Base-by-base conservation (phyloP, 2,888 invertebrate genomes). In the Apomyelois bistriatella region DNA sequence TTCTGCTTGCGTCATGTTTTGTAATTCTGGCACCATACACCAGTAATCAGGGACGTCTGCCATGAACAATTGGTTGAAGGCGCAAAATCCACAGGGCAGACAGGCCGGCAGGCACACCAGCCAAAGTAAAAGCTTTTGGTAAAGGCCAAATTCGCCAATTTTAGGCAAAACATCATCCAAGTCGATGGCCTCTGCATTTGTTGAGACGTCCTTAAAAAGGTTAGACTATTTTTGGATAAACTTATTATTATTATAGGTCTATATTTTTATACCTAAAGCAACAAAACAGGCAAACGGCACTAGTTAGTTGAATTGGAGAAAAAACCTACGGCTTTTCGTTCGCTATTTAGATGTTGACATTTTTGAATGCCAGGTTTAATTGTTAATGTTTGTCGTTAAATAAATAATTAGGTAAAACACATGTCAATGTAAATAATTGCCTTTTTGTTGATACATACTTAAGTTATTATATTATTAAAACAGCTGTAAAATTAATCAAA, bases 21-120 rank as follows among this genome's bases (percentile, higher is more conserved):
- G 76, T 54, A 97, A 82, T 61, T 94, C 93, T 0, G 95, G 95
- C 17, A 96, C 92, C 57, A 82, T 90, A 74, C 97, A 98, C 96
- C 97, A 97, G 84, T 97, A 95, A 41, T 94, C 93, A 0, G 97
- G 97, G 35, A 94, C 93, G 67, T 96, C 95, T 3, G 97, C 93
- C 95, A 98, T 97, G 84, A 98, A 98, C 36, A 98, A 92, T 84
- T 97, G 97, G 86, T 97, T 97, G 83, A 98, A 97, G 3, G 97
- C 97, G 80, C 96, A 95, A 83, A 97, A 97, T 30, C 97, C 97
- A 70, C 97, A 97, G 0, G 97, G 96, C 65, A 98, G 92, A 71
- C 97, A 96, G 2, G 97, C 96, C 12, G 97, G 96, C 58, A 97
- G 87, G 70, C 97, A 96, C 55, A 98, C 94, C 51, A 97, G 91